These are phyloP conservation scores for Zoanthus gigantus DNA, from an alignment of 92 coral and sea anemone species.

Conservation along the genomic window DNA sequence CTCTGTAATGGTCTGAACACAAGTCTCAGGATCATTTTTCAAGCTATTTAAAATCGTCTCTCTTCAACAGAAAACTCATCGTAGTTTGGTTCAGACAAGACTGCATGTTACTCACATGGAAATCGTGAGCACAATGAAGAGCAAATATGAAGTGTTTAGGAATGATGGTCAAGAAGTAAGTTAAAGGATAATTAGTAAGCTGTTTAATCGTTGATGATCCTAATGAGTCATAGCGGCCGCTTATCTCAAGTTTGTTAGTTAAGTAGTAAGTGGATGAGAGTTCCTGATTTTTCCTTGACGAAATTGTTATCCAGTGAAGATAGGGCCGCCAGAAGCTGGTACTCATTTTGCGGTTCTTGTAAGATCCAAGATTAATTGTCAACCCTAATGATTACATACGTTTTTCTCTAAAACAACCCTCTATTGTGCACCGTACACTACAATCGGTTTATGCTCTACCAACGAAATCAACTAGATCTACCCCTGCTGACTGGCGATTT, in stretches of 20 bases:
- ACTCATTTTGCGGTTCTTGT: too few species aligned
- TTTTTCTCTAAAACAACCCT: too few species aligned
- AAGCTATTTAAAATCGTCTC: background rate
- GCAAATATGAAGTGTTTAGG: conserved; percentile 92
- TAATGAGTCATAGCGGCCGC: background rate
- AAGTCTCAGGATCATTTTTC: background rate
- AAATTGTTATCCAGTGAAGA: too few species aligned
- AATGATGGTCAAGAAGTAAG: conserved; percentile 96
- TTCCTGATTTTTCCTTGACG: too few species aligned
- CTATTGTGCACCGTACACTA: too few species aligned
- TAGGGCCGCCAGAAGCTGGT: too few species aligned
- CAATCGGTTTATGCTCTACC: too few species aligned
- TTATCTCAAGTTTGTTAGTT: background rate
- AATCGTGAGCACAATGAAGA: conserved; percentile 91
- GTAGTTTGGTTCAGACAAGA: conserved; percentile 87
- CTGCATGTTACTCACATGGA: conserved; percentile 93
- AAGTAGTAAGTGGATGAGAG: background rate
- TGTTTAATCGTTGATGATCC: background rate
- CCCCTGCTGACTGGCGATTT: too few species aligned
- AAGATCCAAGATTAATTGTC: too few species aligned
- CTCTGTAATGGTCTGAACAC: background rate
- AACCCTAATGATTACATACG: too few species aligned
- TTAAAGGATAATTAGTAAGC: background rate
- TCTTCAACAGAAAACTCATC: conserved; percentile 83
- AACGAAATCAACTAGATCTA: too few species aligned